phyloP scores from a whole-genome alignment of 2,888 invertebrate species.

The Temnothorax rugatulus region DNA sequence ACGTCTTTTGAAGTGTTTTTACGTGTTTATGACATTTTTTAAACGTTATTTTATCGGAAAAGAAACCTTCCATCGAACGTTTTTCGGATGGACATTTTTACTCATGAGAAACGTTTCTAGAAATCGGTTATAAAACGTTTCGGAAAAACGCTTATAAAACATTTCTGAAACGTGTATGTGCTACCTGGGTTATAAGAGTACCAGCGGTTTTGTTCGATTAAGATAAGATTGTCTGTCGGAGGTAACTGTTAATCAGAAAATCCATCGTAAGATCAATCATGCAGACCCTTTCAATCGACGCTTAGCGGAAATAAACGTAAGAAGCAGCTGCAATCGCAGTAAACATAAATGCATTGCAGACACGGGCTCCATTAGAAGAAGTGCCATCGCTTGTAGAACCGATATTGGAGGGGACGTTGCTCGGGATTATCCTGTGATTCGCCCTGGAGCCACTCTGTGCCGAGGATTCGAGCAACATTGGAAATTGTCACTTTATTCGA shows the following conservation, averaged over 20 bases:
- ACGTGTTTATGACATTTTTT: too few relatives aligned
- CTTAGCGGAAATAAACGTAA: constrained; percentile 26
- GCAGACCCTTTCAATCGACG: constrained; percentile 16
- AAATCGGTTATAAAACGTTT: too few relatives aligned
- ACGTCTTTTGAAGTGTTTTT: too few relatives aligned
- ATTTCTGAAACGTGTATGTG: too few relatives aligned
- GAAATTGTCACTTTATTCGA: constrained; percentile 71
- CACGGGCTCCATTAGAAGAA: constrained; percentile 47
- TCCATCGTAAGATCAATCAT: constrained; percentile 26
- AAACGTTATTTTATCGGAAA: too few relatives aligned
- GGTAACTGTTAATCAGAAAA: neutral
- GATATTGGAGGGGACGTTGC: constrained; percentile 48
- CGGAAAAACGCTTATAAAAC: too few relatives aligned
- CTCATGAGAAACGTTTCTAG: too few relatives aligned
- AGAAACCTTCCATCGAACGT: too few relatives aligned
- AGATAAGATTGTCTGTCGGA: neutral
- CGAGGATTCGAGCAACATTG: constrained; percentile 50
- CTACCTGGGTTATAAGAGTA: too few relatives aligned
- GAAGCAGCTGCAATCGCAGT: constrained; percentile 36
- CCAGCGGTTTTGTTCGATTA: neutral
- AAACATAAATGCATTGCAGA: constrained; percentile 54
- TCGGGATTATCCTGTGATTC: constrained; percentile 58
- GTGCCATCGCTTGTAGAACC: constrained; percentile 55
- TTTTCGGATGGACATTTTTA: too few relatives aligned
- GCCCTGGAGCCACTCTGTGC: neutral